Percentiles rank a stretch among this genome's conserved stretches.
phyloP scores from a whole-genome alignment of 2,888 invertebrate genomes.

The Mechanitis messenoides region DNA sequence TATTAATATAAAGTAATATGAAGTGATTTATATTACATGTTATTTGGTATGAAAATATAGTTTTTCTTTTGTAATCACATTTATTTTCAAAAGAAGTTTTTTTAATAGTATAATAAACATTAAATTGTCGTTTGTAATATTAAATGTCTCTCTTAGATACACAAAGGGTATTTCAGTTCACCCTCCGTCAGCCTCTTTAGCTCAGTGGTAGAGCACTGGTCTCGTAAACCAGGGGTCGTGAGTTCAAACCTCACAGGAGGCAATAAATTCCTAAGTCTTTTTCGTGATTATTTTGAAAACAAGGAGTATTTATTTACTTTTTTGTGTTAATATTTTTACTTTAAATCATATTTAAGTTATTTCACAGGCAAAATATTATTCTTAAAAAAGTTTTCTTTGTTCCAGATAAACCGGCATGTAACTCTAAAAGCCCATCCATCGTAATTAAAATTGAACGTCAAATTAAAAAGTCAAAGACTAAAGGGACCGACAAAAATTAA shows the following conservation, averaged over 20 bases:
- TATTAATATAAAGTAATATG: background rate
- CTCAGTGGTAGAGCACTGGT: slow-evolving; percentile 89
- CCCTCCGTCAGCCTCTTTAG: slow-evolving; percentile 78
- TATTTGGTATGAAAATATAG: too few species aligned
- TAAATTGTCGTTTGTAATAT: background rate
- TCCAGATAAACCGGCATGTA: slow-evolving; percentile 11
- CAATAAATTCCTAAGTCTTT: slow-evolving; percentile 24
- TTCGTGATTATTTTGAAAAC: background rate
- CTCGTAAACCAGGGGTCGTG: slow-evolving; percentile 89
- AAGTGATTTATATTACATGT: too few species aligned
- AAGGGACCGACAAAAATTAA: slow-evolving; percentile 5
- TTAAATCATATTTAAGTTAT: too few species aligned
- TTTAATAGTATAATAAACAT: background rate
- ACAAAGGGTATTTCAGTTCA: background rate
- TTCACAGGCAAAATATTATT: background rate
- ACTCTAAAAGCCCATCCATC: background rate
- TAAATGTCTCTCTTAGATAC: background rate
- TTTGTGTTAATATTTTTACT: background rate
- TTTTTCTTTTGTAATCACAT: too few species aligned
- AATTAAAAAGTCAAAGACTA: too few species aligned
- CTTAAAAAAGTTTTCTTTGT: slow-evolving; percentile 12
- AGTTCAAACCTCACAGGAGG: slow-evolving; percentile 71
- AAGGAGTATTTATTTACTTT: background rate
- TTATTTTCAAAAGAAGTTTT: too few species aligned
- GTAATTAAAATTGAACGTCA: background rate